Conservation (phyloP, 1,140 invertebrate species). For the Psix sp. region DNA sequence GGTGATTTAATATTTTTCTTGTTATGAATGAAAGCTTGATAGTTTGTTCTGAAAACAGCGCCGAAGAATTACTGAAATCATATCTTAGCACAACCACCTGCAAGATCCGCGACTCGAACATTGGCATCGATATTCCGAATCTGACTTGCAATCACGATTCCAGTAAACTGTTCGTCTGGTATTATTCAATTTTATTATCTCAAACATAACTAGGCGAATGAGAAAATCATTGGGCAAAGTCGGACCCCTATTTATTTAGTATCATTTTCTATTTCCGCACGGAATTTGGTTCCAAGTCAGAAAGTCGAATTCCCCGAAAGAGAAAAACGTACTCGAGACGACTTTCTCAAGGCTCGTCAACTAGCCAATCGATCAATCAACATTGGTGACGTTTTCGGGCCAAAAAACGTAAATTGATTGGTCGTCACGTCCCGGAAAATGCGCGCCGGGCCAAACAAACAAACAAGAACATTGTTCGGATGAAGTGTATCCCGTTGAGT, state of each 20-base stretch:
- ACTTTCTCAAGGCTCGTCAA: background rate
- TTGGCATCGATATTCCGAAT: constrained; percentile 58
- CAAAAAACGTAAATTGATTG: constrained; percentile 23
- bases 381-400: background rate
- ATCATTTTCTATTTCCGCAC: too few relatives aligned
- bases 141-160: constrained; percentile 38
- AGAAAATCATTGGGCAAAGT: background rate
- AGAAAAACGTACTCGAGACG: too few relatives aligned
- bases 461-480: constrained; percentile 44
- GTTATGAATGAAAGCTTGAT: constrained; percentile 73
- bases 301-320: too few relatives aligned
- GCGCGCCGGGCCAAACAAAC: constrained; percentile 26
- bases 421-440: constrained; percentile 23
- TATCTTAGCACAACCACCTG: constrained; percentile 62
- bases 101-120: constrained; percentile 57
- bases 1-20: constrained; percentile 75
- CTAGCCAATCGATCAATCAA: constrained; percentile 3
- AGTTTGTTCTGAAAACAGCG: constrained; percentile 74
- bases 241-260: background rate
- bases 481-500: constrained; percentile 34
- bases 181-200: constrained; percentile 57
- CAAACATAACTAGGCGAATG: constrained; percentile 42
- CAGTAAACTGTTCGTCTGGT: constrained; percentile 54
- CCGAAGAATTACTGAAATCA: constrained; percentile 60
- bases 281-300: too few relatives aligned